Evolutionary conservation across 2,113 vertebrate species (phyloP).

Genomic region (Neolamprologus devosi): DNA sequence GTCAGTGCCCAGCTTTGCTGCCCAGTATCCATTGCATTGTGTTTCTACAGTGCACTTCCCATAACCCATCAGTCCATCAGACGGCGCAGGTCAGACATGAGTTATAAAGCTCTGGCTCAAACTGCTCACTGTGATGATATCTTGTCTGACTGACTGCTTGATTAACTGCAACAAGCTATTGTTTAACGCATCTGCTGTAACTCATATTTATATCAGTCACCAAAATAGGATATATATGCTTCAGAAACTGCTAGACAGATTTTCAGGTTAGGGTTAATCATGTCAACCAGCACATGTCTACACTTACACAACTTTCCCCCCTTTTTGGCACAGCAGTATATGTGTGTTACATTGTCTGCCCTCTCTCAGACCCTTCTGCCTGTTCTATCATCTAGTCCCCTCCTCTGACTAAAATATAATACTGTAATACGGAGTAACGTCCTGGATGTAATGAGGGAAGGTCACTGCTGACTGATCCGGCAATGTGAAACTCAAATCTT

Average conservation of each 20-base stretch:
- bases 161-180: background rate
- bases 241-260: background rate
- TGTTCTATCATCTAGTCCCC: background rate
- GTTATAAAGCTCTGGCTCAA: background rate
- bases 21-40: background rate
- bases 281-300: background rate
- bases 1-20: background rate
- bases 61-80: background rate
- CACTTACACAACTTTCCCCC: accelerated
- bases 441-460: slow-evolving; percentile 1
- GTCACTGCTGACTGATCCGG: slow-evolving; percentile 31
- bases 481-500: slow-evolving; percentile 17
- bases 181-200: background rate
- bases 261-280: background rate
- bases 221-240: background rate
- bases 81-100: background rate
- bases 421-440: background rate
- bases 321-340: too few relatives aligned
- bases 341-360: background rate
- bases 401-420: background rate
- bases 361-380: background rate
- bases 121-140: background rate
- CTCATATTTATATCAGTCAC: background rate
- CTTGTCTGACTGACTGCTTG: background rate
- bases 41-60: background rate